Conservation (phyloP, 2,888 invertebrate genomes). For the Thysanoteuthis rhombus region DNA sequence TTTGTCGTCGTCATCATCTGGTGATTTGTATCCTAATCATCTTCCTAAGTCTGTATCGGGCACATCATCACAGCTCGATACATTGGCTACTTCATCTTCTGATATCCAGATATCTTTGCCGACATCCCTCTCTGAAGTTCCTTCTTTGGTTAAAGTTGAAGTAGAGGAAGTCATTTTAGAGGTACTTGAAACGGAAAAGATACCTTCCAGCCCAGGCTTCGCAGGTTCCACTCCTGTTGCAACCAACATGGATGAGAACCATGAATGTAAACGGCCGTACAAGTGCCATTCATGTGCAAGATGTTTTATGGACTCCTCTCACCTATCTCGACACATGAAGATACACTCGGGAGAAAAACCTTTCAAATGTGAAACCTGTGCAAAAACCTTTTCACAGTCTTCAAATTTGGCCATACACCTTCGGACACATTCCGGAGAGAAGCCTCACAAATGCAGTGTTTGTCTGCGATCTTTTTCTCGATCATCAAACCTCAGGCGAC, state of each 20-base stretch:
- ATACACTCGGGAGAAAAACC: slow-evolving; percentile 26
- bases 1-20: not conserved
- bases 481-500: not conserved
- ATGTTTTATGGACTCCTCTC: not conserved
- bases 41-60: not conserved
- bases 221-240: not conserved
- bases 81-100: not conserved
- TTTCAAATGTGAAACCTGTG: not conserved
- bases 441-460: slow-evolving; percentile 12
- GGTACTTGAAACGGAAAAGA: not conserved
- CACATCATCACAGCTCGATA: not conserved
- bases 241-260: not conserved
- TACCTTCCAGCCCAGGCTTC: not conserved
- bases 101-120: not conserved
- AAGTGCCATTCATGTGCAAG: not conserved
- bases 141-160: not conserved
- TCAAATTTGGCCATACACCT: slow-evolving; percentile 17
- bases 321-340: not conserved
- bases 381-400: slow-evolving; percentile 18
- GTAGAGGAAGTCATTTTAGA: not conserved
- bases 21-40: not conserved
- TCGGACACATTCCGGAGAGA: slow-evolving; percentile 25
- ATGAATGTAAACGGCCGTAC: not conserved
- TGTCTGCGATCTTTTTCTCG: not conserved
- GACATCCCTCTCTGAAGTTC: not conserved